Base-by-base conservation (phyloP, 2,888 invertebrate genomes). In the Drosophila mercatorum region DNA sequence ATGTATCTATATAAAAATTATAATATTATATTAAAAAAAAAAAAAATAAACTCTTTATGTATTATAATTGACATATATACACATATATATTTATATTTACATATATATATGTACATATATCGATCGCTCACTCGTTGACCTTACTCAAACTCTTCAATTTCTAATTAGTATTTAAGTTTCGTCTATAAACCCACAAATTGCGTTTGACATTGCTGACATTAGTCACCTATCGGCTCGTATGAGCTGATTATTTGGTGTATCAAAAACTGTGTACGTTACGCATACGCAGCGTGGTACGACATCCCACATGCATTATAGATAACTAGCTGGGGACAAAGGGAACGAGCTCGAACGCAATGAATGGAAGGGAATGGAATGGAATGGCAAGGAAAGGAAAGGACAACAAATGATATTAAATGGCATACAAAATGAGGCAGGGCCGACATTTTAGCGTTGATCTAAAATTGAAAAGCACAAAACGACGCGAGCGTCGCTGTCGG, bases 401-500 rank as follows among this genome's bases (percentile, higher is more conserved):
- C 83, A 76, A 64, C 71, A 87, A 87, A 81, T 75, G 69, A 74
- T 81, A 83, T 83, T 90, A 89, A 87, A 90, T 81, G 68, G 88
- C 85, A 89, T 89, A 89, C 71, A 60, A 83, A 85, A 89, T 90
- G 84, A 87, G 80, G 47, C 71, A 68, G 63, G 49, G 51, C 47
- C 61, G 41, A 68, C 67, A 75, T 75, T 83, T 69, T 65, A 75
- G 43, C 60, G 68, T 83, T 74, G 90, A 88, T 89, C 90, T 82
- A 82, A 89, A 83, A 88, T 78, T 88, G 80, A 85, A 89, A 88
- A 79, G 63, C 66, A 59, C 51, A 63, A 63, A 36, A 68, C 75
- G 55, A 53, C 67, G 76, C 6, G 0, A 14, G 14, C 56, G 52
- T 47, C 69, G 28, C 58, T 22, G 60, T 3, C 26, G 10, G 8